Evolutionary conservation across 2,797 vertebrate species (phyloP).

Genomic region (Acrossocheilus wenchowensis): DNA sequence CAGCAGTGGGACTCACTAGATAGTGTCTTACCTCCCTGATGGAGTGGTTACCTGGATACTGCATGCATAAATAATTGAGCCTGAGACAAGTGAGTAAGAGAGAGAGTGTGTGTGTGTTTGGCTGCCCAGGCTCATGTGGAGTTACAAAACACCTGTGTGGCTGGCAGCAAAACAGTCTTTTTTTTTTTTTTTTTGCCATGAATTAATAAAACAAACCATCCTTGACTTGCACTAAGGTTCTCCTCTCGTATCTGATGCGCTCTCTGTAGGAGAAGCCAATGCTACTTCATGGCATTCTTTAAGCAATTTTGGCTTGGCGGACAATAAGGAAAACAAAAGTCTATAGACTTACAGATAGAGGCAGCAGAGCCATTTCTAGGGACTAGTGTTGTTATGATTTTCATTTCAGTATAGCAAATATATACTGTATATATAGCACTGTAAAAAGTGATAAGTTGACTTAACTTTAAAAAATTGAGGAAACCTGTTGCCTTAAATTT

Average conservation of each 20-base stretch:
- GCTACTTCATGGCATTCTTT: neutral
- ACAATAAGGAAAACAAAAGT: neutral
- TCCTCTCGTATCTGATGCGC: neutral
- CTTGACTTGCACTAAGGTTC: conserved; percentile 3
- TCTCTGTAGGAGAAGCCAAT: neutral
- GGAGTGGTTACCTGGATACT: conserved; percentile 55
- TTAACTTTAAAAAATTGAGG: too few relatives aligned
- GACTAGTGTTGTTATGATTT: neutral
- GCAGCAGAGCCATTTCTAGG: neutral
- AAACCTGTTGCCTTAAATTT: too few relatives aligned
- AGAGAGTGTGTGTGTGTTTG: conserved; percentile 21
- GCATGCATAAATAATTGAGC: conserved; percentile 48
- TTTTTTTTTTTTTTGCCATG: neutral
- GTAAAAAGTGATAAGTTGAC: too few relatives aligned
- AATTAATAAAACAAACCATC: conserved; percentile 37
- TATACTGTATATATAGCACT: neutral
- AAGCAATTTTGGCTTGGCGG: neutral
- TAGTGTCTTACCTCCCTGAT: conserved; percentile 35
- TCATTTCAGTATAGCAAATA: neutral
- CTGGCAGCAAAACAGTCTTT: conserved; percentile 9
- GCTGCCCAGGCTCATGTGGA: conserved; percentile 25
- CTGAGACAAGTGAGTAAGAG: conserved; percentile 20
- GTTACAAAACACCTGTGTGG: conserved; percentile 31
- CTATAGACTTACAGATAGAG: neutral
- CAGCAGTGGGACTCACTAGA: conserved; percentile 26